Percentiles rank a stretch among this genome's conserved stretches.
Conservation (phyloP, 2,888 invertebrate genomes). For the Tribolium freemani region DNA sequence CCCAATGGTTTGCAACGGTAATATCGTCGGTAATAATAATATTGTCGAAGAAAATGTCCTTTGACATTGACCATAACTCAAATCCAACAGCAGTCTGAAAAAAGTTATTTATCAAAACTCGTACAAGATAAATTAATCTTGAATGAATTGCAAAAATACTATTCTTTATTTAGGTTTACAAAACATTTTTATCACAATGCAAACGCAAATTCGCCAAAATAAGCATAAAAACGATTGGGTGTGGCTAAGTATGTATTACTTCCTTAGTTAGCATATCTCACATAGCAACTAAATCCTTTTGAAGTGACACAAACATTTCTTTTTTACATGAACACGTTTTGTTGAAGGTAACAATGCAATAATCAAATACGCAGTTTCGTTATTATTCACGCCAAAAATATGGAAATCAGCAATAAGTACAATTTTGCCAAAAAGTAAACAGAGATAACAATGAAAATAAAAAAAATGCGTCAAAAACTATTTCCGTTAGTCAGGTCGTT, state of each 20-base stretch:
- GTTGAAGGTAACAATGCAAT: conserved; percentile 4
- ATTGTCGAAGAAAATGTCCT: conserved; percentile 95
- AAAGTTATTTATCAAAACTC: background rate
- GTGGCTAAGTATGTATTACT: background rate
- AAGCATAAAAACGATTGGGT: background rate
- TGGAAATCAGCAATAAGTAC: background rate
- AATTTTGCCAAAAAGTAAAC: background rate
- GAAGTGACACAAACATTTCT: too few species aligned
- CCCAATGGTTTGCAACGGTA: conserved; percentile 83
- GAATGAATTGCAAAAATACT: too few species aligned
- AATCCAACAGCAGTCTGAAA: conserved; percentile 90
- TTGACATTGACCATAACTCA: conserved; percentile 99
- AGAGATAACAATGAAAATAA: background rate
- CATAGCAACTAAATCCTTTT: too few species aligned
- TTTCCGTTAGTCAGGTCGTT: too few species aligned
- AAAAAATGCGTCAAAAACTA: background rate
- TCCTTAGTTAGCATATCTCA: too few species aligned
- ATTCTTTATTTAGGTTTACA: too few species aligned
- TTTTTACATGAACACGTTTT: too few species aligned
- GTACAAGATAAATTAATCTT: too few species aligned
- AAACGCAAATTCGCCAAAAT: too few species aligned
- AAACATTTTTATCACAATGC: too few species aligned
- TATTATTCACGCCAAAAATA: background rate
- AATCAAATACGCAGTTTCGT: background rate
- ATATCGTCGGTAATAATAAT: conserved; percentile 90